phyloP scores from a whole-genome alignment of 2,113 vertebrate genomes.

The Deroptyus accipitrinus region DNA sequence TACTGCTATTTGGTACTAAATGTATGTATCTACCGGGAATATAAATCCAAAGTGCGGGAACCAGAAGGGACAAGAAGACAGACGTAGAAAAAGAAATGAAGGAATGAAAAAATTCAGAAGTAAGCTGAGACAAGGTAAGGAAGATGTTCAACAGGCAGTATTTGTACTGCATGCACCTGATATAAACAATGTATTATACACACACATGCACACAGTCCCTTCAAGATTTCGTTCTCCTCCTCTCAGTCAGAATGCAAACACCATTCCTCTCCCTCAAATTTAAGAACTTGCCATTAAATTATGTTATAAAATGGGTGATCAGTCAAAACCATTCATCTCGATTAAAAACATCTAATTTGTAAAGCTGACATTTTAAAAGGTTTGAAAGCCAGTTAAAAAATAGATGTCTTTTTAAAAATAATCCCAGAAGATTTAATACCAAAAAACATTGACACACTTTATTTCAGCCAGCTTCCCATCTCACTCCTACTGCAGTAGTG shows the following conservation, averaged over 20 bases:
- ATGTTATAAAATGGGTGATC: not conserved
- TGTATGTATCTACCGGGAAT: not conserved
- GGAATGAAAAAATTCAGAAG: not conserved
- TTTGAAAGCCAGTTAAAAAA: not conserved
- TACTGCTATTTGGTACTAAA: not conserved
- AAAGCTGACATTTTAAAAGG: not conserved
- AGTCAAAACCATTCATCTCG: not conserved
- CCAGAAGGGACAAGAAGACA: not conserved
- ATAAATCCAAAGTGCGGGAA: not conserved
- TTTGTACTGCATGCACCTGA: not conserved
- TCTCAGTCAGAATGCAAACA: not conserved
- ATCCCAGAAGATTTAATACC: not conserved
- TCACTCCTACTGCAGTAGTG: not conserved
- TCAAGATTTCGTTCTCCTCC: not conserved
- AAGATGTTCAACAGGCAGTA: not conserved
- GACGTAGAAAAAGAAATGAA: not conserved
- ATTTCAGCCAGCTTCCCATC: not conserved
- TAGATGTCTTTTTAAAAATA: not conserved
- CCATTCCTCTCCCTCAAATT: not conserved
- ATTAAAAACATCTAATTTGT: not conserved
- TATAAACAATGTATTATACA: not conserved
- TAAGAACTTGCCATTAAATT: not conserved
- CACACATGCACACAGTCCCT: not conserved
- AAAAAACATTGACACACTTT: not conserved
- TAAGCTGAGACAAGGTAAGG: not conserved